These are phyloP conservation scores for Hirtodrosophila duncani DNA, from an alignment of 2,888 invertebrate genomes.

Conservation along the genomic window DNA sequence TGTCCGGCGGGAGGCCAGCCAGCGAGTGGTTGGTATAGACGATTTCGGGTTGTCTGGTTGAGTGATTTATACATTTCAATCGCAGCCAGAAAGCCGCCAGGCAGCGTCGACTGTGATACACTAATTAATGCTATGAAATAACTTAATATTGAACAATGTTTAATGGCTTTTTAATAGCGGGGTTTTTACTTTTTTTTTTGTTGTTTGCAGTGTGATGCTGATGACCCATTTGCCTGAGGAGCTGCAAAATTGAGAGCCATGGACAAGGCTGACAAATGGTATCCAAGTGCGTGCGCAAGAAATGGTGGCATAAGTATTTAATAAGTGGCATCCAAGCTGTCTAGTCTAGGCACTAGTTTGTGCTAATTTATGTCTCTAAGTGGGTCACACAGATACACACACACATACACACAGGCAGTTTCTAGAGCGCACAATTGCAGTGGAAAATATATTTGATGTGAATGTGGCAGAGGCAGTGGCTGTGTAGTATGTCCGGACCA, in stretches of 20 bases:
- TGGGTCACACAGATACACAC: slow-evolving; percentile 65
- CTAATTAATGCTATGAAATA: slow-evolving; percentile 65
- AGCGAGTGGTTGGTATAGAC: too few species aligned
- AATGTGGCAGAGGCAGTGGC: neutral
- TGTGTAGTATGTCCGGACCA: slow-evolving; percentile 38
- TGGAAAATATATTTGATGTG: slow-evolving; percentile 10
- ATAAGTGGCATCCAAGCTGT: slow-evolving; percentile 45
- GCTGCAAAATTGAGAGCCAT: slow-evolving; percentile 38
- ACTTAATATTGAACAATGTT: slow-evolving; percentile 69
- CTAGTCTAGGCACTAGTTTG: slow-evolving; percentile 40
- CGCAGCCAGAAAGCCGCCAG: slow-evolving; percentile 34
- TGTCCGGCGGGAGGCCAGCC: too few species aligned
- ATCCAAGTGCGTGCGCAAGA: too few species aligned
- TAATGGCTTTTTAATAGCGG: slow-evolving; percentile 62
- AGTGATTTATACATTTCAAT: slow-evolving; percentile 51
- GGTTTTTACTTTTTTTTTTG: slow-evolving; percentile 31
- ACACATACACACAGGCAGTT: slow-evolving; percentile 38
- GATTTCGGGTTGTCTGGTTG: neutral
- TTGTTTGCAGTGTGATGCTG: slow-evolving; percentile 18
- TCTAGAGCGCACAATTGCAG: slow-evolving; percentile 58
- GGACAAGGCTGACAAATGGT: too few species aligned
- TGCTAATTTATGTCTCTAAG: slow-evolving; percentile 62
- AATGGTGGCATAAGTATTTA: slow-evolving; percentile 36
- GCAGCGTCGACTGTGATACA: slow-evolving; percentile 26
- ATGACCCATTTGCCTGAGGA: slow-evolving; percentile 53